Percentiles rank a stretch among this genome's conserved stretches.
Conservation (phyloP, 1,140 invertebrate genomes). For the Trichonephila inaurata region DNA sequence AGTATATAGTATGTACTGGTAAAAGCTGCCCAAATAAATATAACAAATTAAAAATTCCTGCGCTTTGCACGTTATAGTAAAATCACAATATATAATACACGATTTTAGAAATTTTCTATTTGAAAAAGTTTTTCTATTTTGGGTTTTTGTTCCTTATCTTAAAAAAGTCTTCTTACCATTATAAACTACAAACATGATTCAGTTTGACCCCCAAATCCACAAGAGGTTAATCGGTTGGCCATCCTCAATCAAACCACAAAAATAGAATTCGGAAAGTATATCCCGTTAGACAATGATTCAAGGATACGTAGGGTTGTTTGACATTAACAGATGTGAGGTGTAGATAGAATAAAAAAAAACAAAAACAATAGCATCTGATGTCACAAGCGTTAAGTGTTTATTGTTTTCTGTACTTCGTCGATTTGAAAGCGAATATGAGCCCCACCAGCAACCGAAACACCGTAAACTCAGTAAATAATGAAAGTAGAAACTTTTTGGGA, state of each 20-base stretch:
- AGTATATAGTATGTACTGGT: too few species aligned
- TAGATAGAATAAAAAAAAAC: not conserved
- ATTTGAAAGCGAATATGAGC: not conserved
- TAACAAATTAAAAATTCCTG: too few species aligned
- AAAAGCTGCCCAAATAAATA: too few species aligned
- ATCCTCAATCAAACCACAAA: not conserved
- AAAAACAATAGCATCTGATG: conserved; percentile 1
- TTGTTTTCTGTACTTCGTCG: not conserved
- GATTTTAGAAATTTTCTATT: too few species aligned
- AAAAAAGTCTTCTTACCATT: too few species aligned
- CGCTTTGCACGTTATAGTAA: too few species aligned
- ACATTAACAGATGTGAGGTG: not conserved
- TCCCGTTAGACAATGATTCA: not conserved
- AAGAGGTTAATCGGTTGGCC: not conserved
- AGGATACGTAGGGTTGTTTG: not conserved
- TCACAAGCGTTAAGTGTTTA: not conserved
- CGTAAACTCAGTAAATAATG: not conserved
- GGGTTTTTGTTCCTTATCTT: too few species aligned
- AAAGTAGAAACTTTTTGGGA: not conserved
- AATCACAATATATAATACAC: too few species aligned
- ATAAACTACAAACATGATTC: too few species aligned
- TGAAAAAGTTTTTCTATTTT: too few species aligned
- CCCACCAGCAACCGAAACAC: not conserved
- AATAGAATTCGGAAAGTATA: not conserved
- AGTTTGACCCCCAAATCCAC: not conserved